Evolutionary conservation across 2,888 invertebrate species (phyloP).

Genomic region (Mythimna vitellina): DNA sequence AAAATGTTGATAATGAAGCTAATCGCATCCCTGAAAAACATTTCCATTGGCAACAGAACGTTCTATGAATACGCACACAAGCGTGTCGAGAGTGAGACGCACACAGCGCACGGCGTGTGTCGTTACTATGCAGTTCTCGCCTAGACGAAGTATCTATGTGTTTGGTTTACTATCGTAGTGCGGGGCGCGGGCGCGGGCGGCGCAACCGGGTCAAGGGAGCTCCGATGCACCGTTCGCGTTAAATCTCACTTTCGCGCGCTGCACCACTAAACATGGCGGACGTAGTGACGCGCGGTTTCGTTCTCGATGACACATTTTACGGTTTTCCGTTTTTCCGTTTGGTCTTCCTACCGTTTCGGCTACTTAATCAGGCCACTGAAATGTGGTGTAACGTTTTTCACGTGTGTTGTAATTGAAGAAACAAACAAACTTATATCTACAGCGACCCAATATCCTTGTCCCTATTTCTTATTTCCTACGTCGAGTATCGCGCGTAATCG

Average conservation of each 20-base stretch:
- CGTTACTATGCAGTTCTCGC: constrained; percentile 72
- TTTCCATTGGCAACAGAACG: constrained; percentile 67
- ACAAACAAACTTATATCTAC: constrained; percentile 82
- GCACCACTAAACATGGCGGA: constrained; percentile 86
- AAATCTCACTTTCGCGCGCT: constrained; percentile 91
- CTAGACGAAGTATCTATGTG: constrained; percentile 80
- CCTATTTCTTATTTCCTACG: constrained; percentile 88
- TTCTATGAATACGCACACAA: constrained; percentile 66
- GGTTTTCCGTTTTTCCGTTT: constrained; percentile 57
- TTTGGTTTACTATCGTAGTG: constrained; percentile 83
- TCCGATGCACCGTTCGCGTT: constrained; percentile 89
- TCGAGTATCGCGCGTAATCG: constrained; percentile 82
- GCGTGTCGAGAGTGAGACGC: constrained; percentile 44
- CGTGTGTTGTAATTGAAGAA: constrained; percentile 83
- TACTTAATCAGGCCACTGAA: constrained; percentile 63
- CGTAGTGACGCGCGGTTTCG: constrained; percentile 82
- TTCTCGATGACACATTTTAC: constrained; percentile 82
- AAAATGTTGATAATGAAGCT: constrained; percentile 63
- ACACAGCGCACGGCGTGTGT: constrained; percentile 46
- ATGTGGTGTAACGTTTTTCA: constrained; percentile 82
- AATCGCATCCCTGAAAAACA: constrained; percentile 75
- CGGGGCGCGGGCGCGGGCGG: constrained; percentile 71
- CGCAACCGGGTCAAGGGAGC: constrained; percentile 89
- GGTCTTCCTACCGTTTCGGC: constrained; percentile 53
- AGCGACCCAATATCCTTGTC: constrained; percentile 85